Conservation (phyloP, 2,888 invertebrate species). For the Parnassius apollo region DNA sequence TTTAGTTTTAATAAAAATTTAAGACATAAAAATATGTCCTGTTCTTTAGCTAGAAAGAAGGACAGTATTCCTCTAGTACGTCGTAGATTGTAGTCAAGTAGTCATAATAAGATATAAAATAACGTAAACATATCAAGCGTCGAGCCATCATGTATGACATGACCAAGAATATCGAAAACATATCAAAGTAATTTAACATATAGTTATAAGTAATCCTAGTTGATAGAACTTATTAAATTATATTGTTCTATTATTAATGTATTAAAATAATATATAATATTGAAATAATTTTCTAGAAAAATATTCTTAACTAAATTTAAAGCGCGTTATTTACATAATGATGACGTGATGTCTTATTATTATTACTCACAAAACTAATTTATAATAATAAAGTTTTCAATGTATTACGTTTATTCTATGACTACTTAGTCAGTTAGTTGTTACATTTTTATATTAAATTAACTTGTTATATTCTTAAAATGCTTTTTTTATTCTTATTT, state of each 20-base stretch:
- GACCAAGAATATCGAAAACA: conserved; percentile 78
- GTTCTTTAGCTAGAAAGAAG: too few species aligned
- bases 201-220: conserved; percentile 2
- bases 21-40: background rate
- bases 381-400: too few species aligned
- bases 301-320: background rate
- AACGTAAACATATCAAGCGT: conserved; percentile 65
- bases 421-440: too few species aligned
- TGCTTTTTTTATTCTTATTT: too few species aligned
- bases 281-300: background rate
- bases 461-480: too few species aligned
- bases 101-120: conserved; percentile 31
- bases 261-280: too few species aligned
- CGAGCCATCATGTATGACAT: conserved; percentile 58
- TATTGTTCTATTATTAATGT: too few species aligned
- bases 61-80: too few species aligned
- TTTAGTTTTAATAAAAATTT: background rate
- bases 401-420: too few species aligned
- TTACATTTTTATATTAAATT: too few species aligned
- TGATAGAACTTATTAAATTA: background rate
- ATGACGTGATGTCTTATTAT: too few species aligned
- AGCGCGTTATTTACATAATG: background rate
- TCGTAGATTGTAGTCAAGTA: background rate
- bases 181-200: conserved; percentile 57
- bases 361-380: too few species aligned